Evolutionary conservation across 2,113 vertebrate species (phyloP).

Genomic region (Tachysurus vachellii): DNA sequence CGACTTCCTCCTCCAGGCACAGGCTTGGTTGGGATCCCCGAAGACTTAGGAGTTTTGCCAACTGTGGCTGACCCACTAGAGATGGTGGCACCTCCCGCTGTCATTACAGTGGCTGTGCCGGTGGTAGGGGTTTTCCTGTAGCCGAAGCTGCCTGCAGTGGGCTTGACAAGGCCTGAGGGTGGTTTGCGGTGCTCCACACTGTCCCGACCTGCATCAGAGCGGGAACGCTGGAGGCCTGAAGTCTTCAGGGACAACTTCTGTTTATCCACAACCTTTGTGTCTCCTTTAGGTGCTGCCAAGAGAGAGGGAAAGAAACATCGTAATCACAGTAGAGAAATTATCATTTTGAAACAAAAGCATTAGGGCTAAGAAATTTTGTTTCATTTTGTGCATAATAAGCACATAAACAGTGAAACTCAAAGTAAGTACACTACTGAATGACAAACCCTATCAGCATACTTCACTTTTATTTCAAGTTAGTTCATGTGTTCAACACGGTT

Average conservation of each 20-base stretch:
- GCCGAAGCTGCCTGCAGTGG: constrained; percentile 82
- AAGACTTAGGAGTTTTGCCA: constrained; percentile 88
- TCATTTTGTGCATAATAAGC: neutral
- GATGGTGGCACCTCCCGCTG: constrained; percentile 79
- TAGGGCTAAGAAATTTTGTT: neutral
- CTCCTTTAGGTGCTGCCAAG: constrained; percentile 76
- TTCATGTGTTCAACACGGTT: neutral
- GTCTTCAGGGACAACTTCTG: constrained; percentile 84
- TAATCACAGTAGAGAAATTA: neutral
- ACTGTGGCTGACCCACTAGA: constrained; percentile 83
- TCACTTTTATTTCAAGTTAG: neutral
- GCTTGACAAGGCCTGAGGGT: constrained; percentile 87
- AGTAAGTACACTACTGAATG: neutral
- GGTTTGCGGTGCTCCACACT: constrained; percentile 89
- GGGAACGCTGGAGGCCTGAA: constrained; percentile 87
- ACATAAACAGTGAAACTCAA: neutral
- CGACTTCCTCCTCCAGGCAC: constrained; percentile 66
- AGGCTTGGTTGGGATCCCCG: constrained; percentile 90
- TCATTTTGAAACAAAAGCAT: neutral
- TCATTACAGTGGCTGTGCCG: constrained; percentile 88
- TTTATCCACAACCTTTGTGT: constrained; percentile 85
- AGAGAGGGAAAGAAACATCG: neutral
- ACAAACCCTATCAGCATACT: neutral
- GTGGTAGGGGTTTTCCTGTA: constrained; percentile 88
- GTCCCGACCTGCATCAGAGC: constrained; percentile 90